A percentile compares a stretch with the other conserved stretches of the same genome.
Conservation (phyloP, 2,888 invertebrate genomes). For the Trachelus troglodyta region DNA sequence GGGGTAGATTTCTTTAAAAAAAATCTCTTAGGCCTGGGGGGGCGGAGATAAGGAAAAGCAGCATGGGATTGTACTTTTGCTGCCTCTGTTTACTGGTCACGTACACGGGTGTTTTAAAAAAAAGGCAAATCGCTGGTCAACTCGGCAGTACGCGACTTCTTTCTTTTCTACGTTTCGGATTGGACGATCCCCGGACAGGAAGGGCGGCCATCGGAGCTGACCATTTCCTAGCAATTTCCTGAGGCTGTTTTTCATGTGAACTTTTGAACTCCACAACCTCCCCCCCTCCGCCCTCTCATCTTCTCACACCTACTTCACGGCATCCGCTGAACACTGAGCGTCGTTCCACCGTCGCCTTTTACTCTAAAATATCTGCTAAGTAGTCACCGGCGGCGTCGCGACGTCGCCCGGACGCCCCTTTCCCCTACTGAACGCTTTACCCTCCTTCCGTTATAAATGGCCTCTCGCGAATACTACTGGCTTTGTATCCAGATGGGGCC, state of each 20-base stretch:
- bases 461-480: conserved; percentile 44
- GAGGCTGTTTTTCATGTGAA: conserved; percentile 60
- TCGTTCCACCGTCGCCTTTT: not conserved
- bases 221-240: conserved; percentile 64
- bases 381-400: conserved; percentile 36
- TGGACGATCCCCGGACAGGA: not conserved
- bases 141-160: conserved; percentile 1
- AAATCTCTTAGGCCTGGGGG: not conserved
- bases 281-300: conserved; percentile 25
- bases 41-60: not conserved
- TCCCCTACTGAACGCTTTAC: not conserved
- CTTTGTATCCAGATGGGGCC: conserved; percentile 49
- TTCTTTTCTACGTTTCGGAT: not conserved
- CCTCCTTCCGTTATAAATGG: conserved; percentile 50
- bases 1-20: not conserved
- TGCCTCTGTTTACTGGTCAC: not conserved
- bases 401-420: conserved; percentile 26
- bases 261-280: conserved; percentile 46
- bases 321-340: conserved; percentile 6
- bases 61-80: not conserved
- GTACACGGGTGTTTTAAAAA: not conserved
- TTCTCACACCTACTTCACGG: conserved; percentile 13
- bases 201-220: conserved; percentile 45
- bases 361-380: conserved; percentile 58
- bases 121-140: not conserved